Evolutionary conservation across 1,140 invertebrate species (phyloP).

Genomic region (Brachionus manjavacas): DNA sequence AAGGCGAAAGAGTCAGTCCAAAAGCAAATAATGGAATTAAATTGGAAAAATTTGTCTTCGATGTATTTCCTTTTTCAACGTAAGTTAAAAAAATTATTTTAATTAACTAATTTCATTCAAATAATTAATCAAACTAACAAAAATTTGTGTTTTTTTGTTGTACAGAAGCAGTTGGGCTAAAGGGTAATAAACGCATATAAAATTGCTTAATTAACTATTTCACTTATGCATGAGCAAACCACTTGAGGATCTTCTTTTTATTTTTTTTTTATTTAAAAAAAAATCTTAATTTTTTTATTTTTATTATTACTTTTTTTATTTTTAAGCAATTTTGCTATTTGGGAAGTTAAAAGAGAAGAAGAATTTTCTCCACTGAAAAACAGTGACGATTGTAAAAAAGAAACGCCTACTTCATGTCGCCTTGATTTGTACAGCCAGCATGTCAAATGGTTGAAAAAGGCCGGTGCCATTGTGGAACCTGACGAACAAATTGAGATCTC

Average conservation of each 20-base stretch:
- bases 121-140: not conserved
- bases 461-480: not conserved
- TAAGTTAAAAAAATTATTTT: conserved; percentile 50
- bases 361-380: conserved; percentile 98
- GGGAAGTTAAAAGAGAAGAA: conserved; percentile 82
- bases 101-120: not conserved
- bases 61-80: conserved; percentile 87
- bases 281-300: not conserved
- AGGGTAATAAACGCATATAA: conserved; percentile 3
- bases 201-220: not conserved
- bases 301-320: too few species aligned
- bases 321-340: conserved; percentile 76
- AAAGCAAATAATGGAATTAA: conserved; percentile 88
- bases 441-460: conserved; percentile 68
- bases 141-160: not conserved
- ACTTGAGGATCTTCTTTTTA: not conserved
- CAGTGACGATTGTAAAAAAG: conserved; percentile 66
- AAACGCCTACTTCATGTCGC: conserved; percentile 81
- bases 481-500: conserved; percentile 74
- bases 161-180: conserved; percentile 29
- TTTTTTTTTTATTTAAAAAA: too few species aligned
- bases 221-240: not conserved
- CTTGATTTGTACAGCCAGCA: conserved; percentile 75
- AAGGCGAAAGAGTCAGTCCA: conserved; percentile 70
- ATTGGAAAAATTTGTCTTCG: conserved; percentile 98